These are phyloP conservation scores for Sipunculus nudus DNA, from an alignment of 2,888 invertebrate genomes.

Conservation along the genomic window DNA sequence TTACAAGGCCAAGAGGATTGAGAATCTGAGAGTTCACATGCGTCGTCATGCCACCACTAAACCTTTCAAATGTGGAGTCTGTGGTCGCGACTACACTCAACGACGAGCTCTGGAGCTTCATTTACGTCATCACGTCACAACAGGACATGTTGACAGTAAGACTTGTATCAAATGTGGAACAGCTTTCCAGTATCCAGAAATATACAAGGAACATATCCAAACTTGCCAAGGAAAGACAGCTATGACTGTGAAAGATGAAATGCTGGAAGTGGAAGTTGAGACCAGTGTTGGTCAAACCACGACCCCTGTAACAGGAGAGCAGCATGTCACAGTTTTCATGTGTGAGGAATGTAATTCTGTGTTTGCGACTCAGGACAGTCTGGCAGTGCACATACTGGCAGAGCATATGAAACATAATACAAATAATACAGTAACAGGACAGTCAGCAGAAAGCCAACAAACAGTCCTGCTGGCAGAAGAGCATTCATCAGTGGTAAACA, in stretches of 20 bases:
- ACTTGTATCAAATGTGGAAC: no score
- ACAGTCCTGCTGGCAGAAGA: no score
- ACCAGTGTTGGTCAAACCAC: no score
- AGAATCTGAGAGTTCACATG: constrained; percentile 35
- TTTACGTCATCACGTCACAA: constrained; percentile 25
- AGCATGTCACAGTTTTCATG: constrained; percentile 21
- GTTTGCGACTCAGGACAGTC: constrained; percentile 34
- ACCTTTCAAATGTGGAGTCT: constrained; percentile 35
- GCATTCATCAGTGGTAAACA: no score
- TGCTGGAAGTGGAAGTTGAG: no score
- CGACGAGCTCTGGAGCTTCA: constrained; percentile 35
- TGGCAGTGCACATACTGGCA: constrained; percentile 38
- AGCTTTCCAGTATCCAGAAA: no score
- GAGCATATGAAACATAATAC: constrained; percentile 37
- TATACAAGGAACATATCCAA: no score
- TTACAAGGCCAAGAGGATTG: constrained; percentile 31
- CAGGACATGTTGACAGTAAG: no score
- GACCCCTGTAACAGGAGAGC: neutral
- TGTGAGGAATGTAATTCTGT: constrained; percentile 36
- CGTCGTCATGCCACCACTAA: constrained; percentile 30
- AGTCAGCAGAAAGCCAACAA: no score
- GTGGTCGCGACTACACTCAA: constrained; percentile 38
- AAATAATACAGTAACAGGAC: no score
- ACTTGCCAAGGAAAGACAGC: no score
- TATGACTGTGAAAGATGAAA: no score